Conservation (phyloP, 2,113 vertebrate species). For the Scomber japonicus region DNA sequence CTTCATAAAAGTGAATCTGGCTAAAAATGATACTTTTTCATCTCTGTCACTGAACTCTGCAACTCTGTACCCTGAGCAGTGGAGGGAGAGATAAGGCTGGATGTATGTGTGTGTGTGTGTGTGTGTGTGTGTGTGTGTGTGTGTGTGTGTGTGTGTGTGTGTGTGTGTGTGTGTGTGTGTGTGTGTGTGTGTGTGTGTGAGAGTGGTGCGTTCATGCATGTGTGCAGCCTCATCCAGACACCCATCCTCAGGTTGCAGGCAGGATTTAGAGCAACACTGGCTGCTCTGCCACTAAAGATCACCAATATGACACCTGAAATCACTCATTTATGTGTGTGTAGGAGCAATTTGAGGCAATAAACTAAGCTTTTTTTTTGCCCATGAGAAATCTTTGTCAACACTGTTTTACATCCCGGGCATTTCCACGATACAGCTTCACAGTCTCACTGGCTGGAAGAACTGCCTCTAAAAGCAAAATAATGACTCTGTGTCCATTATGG, state of each 20-base stretch:
- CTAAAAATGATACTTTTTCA: constrained; percentile 26
- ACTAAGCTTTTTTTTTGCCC: constrained; percentile 14
- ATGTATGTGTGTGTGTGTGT: constrained; percentile 8
- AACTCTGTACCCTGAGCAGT: constrained; percentile 7
- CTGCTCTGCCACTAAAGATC: constrained; percentile 19
- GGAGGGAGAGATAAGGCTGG: neutral
- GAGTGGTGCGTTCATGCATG: no score
- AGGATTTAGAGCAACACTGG: constrained; percentile 11
- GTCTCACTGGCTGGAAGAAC: neutral
- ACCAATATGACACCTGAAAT: constrained; percentile 24
- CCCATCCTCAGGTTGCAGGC: neutral
- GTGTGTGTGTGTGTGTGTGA: no score
- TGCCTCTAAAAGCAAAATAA: constrained; percentile 51
- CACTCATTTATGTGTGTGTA: constrained; percentile 8
- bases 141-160: no score
- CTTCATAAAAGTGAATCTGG: constrained; percentile 35
- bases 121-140: neutral
- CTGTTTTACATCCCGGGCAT: constrained; percentile 20
- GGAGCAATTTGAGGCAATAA: constrained; percentile 33
- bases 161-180: no score
- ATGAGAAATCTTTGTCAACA: constrained; percentile 30
- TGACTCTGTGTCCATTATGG: constrained; percentile 42
- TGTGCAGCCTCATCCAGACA: constrained; percentile 7
- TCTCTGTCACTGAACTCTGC: constrained; percentile 9
- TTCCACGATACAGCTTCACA: constrained; percentile 21